A percentile compares a stretch with the other conserved stretches of the same genome.
Conservation (phyloP, 2,888 invertebrate species). For the Callosobruchus maculatus region DNA sequence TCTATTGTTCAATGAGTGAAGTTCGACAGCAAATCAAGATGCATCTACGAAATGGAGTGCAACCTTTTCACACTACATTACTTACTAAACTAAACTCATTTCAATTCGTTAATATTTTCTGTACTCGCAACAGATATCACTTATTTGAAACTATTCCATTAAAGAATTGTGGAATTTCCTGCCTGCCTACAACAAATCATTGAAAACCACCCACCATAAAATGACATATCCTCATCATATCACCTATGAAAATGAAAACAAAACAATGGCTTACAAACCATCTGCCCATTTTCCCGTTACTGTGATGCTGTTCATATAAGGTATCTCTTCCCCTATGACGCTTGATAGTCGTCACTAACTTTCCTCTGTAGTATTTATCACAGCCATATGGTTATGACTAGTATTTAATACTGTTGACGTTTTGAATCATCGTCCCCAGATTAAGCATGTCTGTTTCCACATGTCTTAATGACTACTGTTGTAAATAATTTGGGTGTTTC, state of each 20-base stretch:
- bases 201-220: constrained; percentile 1
- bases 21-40: too few species aligned
- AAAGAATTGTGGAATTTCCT: too few species aligned
- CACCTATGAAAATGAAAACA: constrained; percentile 25
- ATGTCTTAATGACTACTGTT: background rate
- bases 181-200: too few species aligned
- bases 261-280: constrained; percentile 30
- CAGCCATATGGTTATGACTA: background rate
- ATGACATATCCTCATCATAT: constrained; percentile 36
- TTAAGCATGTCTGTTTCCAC: background rate
- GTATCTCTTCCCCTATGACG: background rate
- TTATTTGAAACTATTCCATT: too few species aligned
- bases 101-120: too few species aligned
- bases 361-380: background rate
- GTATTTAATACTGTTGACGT: background rate
- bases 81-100: too few species aligned
- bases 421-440: background rate
- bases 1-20: too few species aligned
- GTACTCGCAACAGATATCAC: too few species aligned
- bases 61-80: too few species aligned
- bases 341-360: constrained; percentile 13
- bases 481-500: background rate
- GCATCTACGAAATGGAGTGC: too few species aligned
- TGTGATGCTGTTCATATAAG: constrained; percentile 35
- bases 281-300: constrained; percentile 33